A percentile compares a stretch with the other conserved stretches of the same genome.
Evolutionary conservation across 2,113 vertebrate species (phyloP).

Genomic region (Miniopterus natalensis): DNA sequence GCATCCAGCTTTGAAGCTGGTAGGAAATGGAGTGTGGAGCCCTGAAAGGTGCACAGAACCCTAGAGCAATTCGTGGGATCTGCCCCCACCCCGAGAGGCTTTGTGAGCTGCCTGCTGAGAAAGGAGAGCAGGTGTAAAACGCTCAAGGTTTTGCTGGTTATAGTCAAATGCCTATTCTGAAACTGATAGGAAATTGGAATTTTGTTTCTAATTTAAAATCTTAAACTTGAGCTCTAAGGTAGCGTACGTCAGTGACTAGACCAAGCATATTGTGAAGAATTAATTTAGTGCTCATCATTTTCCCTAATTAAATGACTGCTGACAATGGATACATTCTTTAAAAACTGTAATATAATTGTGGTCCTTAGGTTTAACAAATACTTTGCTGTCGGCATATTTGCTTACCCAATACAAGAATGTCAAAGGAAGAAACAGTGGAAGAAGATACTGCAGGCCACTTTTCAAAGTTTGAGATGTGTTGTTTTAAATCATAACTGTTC

Average conservation of each 20-base stretch:
- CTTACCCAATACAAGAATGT: constrained; percentile 73
- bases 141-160: constrained; percentile 65
- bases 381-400: constrained; percentile 59
- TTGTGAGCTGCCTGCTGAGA: background rate
- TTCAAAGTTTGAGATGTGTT: constrained; percentile 70
- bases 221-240: constrained; percentile 68
- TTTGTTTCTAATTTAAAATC: constrained; percentile 74
- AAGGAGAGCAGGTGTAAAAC: constrained; percentile 43
- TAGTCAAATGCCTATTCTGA: constrained; percentile 61
- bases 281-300: constrained; percentile 77
- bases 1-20: constrained; percentile 57
- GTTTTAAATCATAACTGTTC: constrained; percentile 72
- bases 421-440: constrained; percentile 68
- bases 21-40: constrained; percentile 6
- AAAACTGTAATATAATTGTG: constrained; percentile 75
- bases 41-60: background rate
- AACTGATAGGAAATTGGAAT: constrained; percentile 78
- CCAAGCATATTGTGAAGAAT: constrained; percentile 71
- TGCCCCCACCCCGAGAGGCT: background rate
- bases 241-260: constrained; percentile 62
- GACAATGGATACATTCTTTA: constrained; percentile 57
- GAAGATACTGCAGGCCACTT: constrained; percentile 57
- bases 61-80: background rate
- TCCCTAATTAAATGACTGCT: constrained; percentile 65
- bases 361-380: constrained; percentile 50